These are phyloP conservation scores for Hemibagrus guttatus DNA, from an alignment of 2,797 vertebrate species.

Conservation along the genomic window DNA sequence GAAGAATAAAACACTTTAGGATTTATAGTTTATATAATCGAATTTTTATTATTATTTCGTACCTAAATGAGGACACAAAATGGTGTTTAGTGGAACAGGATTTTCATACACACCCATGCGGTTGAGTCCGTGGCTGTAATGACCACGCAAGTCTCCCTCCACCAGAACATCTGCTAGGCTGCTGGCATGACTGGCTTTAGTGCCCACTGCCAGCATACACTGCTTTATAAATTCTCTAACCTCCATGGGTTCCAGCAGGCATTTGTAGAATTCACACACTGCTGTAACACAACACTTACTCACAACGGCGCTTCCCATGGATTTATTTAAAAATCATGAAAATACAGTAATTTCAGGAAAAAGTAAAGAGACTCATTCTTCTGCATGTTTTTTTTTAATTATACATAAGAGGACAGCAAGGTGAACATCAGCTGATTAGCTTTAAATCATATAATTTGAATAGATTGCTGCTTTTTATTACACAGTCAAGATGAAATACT, in stretches of 20 bases:
- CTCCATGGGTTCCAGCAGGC: slow-evolving; percentile 68
- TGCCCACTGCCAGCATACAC: slow-evolving; percentile 73
- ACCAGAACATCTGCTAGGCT: slow-evolving; percentile 77
- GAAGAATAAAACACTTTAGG: too few relatives aligned
- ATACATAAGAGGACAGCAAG: neutral
- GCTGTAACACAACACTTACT: too few relatives aligned
- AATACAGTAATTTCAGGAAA: neutral
- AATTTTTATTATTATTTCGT: too few relatives aligned
- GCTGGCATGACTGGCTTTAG: slow-evolving; percentile 68
- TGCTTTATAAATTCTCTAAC: slow-evolving; percentile 72
- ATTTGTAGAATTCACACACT: slow-evolving; percentile 60
- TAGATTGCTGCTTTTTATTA: neutral
- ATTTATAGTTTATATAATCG: too few relatives aligned
- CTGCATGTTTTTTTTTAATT: neutral
- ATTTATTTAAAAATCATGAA: too few relatives aligned
- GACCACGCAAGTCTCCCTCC: slow-evolving; percentile 76
- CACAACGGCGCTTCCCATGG: too few relatives aligned
- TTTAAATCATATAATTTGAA: neutral
- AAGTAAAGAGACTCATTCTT: too few relatives aligned
- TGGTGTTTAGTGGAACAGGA: neutral
- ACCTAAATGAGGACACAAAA: neutral
- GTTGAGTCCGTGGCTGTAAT: slow-evolving; percentile 82
- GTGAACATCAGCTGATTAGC: neutral
- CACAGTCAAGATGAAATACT: neutral
- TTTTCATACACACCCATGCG: slow-evolving; percentile 70